These are phyloP conservation scores for Protodeltote pygarga DNA, from an alignment of 2,888 invertebrate genomes.

Conservation along the genomic window DNA sequence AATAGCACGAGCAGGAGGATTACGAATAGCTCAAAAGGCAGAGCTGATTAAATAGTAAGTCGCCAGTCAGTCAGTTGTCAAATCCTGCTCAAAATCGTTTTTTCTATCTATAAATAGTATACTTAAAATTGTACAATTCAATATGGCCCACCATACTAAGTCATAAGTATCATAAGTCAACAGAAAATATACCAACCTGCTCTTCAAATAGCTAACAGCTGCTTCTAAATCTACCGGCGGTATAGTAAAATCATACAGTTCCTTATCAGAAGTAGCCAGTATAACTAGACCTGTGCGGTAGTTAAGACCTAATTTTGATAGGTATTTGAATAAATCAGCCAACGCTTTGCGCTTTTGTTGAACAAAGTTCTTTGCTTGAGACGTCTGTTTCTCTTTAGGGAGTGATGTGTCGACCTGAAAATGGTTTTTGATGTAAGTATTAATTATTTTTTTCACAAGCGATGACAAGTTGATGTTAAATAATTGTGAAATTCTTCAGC, in stretches of 20 bases:
- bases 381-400: conserved; percentile 91
- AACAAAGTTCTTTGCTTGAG: conserved; percentile 92
- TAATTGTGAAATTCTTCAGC: no score
- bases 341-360: conserved; percentile 95
- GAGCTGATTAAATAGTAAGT: no score
- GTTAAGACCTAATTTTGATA: conserved; percentile 92
- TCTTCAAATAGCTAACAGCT: conserved; percentile 84
- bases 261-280: conserved; percentile 76
- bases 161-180: neutral
- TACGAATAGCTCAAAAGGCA: no score
- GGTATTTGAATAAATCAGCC: conserved; percentile 93
- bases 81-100: no score
- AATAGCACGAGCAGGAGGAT: no score
- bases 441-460: no score
- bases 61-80: no score
- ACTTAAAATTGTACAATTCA: no score
- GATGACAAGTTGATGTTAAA: no score
- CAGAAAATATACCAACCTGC: conserved; percentile 62
- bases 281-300: conserved; percentile 92
- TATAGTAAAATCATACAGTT: conserved; percentile 88
- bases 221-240: conserved; percentile 91
- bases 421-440: neutral
- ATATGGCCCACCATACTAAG: no score
- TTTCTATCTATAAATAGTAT: no score
- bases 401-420: conserved; percentile 84